Evolutionary conservation across 2,113 vertebrate genomes (phyloP).

Genomic region (Argyrosomus japonicus): DNA sequence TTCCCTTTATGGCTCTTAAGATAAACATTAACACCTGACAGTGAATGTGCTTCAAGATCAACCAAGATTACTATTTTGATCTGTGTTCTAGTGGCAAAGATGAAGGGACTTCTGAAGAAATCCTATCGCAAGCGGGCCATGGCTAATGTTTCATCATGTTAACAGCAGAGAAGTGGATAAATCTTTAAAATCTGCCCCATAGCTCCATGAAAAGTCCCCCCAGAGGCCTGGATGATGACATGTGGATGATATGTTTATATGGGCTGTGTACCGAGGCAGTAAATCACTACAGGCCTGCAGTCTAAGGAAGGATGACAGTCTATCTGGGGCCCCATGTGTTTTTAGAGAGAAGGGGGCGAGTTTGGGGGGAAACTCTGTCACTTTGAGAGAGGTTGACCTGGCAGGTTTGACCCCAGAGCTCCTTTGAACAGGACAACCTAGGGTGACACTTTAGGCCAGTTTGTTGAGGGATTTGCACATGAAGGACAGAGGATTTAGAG

Average conservation of each 20-base stretch:
- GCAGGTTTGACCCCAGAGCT: conserved; percentile 68
- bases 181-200: conserved; percentile 51
- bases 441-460: conserved; percentile 62
- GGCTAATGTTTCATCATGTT: conserved; percentile 56
- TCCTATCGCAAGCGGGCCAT: not conserved
- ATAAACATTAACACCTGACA: conserved; percentile 81
- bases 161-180: conserved; percentile 53
- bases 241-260: conserved; percentile 76
- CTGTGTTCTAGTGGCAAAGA: conserved; percentile 37
- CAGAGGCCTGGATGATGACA: conserved; percentile 66
- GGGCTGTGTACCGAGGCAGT: conserved; percentile 68
- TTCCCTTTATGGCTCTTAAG: conserved; percentile 76
- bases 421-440: conserved; percentile 77
- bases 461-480: conserved; percentile 78
- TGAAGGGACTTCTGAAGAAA: conserved; percentile 40
- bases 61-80: conserved; percentile 50
- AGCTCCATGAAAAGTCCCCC: conserved; percentile 38
- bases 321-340: conserved; percentile 71
- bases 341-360: conserved; percentile 63
- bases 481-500: conserved; percentile 68
- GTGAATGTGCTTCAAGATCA: conserved; percentile 74
- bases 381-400: conserved; percentile 74
- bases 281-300: conserved; percentile 72
- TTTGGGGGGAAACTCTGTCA: conserved; percentile 72
- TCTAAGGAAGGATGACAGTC: conserved; percentile 59